Evolutionary conservation across 2,888 invertebrate species (phyloP).

Genomic region (Phalera bucephala): DNA sequence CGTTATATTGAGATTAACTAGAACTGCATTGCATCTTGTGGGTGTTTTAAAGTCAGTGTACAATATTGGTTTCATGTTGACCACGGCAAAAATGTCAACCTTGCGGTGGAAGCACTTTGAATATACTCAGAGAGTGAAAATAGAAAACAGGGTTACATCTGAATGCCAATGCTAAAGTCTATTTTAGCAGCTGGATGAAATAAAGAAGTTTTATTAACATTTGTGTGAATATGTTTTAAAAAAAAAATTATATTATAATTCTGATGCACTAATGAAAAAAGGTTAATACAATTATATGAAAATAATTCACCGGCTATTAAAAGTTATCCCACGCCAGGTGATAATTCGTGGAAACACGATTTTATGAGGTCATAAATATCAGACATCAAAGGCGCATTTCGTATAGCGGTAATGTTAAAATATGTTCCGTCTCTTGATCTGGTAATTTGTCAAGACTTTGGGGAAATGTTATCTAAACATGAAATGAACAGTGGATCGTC

Average conservation of each 20-base stretch:
- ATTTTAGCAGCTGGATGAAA: conserved; percentile 58
- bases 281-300: conserved; percentile 8
- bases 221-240: conserved; percentile 18
- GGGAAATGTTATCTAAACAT: too few relatives aligned
- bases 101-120: conserved; percentile 50
- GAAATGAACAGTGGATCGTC: too few relatives aligned
- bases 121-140: conserved; percentile 68
- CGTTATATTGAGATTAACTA: too few relatives aligned
- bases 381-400: conserved; percentile 21
- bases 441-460: conserved; percentile 8
- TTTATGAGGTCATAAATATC: conserved; percentile 29
- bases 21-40: too few relatives aligned
- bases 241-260: conserved; percentile 5
- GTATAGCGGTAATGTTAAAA: conserved; percentile 12
- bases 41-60: too few relatives aligned
- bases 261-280: background rate
- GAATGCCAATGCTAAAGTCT: conserved; percentile 76
- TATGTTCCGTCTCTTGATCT: conserved; percentile 6
- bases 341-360: conserved; percentile 26
- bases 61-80: conserved; percentile 39
- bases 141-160: conserved; percentile 69
- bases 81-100: conserved; percentile 60
- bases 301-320: conserved; percentile 23
- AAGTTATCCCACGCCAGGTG: conserved; percentile 14
- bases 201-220: too few relatives aligned